These are phyloP conservation scores for Cheirogaleus major DNA, from an alignment of 2,797 vertebrate species.

Conservation along the genomic window DNA sequence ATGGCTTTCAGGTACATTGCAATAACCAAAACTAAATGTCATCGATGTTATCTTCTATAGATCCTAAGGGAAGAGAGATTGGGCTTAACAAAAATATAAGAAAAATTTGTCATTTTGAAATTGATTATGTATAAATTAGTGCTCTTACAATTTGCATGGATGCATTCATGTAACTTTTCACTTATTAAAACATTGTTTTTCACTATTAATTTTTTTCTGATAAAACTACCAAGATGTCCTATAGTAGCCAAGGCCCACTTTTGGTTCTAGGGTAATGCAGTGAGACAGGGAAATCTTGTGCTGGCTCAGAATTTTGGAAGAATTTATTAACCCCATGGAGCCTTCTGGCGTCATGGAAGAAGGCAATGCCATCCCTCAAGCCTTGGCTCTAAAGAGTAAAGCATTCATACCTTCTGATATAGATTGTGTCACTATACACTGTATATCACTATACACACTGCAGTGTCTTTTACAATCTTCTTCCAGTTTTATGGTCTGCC, in stretches of 20 bases:
- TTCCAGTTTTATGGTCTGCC: not conserved
- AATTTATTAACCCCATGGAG: not conserved
- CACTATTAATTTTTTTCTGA: not conserved
- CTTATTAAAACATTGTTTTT: slow-evolving; percentile 34
- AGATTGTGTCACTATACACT: not conserved
- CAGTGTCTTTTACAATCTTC: not conserved
- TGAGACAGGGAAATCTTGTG: not conserved
- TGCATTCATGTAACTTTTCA: not conserved
- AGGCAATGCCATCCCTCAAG: not conserved
- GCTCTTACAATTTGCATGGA: not conserved
- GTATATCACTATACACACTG: not conserved
- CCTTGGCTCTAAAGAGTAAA: not conserved
- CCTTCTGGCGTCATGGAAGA: not conserved
- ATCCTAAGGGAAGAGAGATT: not conserved
- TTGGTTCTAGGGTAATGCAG: not conserved
- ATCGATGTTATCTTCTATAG: not conserved
- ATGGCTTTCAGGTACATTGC: not conserved
- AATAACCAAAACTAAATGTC: slow-evolving; percentile 1
- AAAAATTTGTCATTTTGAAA: slow-evolving; percentile 33
- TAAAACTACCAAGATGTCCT: not conserved
- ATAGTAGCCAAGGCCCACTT: not conserved
- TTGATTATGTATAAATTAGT: not conserved
- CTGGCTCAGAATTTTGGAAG: not conserved
- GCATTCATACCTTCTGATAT: not conserved
- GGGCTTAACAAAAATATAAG: not conserved